Conservation (phyloP, 2,888 invertebrate species). For the Margaritifera margaritifera region DNA sequence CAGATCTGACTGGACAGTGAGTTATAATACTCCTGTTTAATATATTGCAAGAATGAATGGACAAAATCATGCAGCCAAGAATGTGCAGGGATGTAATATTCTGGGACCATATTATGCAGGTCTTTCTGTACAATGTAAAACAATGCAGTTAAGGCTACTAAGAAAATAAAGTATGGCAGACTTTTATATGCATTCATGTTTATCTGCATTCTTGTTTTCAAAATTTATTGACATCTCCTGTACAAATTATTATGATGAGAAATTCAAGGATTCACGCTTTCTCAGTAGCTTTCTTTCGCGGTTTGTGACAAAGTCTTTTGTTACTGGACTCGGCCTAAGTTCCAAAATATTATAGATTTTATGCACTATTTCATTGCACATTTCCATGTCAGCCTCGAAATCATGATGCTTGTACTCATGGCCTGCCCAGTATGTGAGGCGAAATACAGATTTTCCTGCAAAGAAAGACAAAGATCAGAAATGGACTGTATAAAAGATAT, state of each 20-base stretch:
- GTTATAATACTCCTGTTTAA: no score
- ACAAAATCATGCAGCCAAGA: no score
- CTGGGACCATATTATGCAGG: no score
- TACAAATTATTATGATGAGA: conserved; percentile 4
- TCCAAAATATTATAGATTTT: conserved; percentile 91
- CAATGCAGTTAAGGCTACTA: no score
- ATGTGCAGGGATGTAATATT: no score
- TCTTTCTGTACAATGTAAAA: no score
- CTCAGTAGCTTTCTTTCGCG: conserved; percentile 80
- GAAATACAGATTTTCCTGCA: conserved; percentile 80
- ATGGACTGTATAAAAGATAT: neutral
- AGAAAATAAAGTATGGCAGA: no score
- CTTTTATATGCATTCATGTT: no score
- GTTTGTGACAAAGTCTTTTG: conserved; percentile 86
- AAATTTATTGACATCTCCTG: no score
- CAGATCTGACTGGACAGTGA: no score
- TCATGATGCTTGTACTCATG: conserved; percentile 86
- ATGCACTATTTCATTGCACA: conserved; percentile 87
- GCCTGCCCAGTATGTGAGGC: conserved; percentile 79
- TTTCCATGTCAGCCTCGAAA: conserved; percentile 86
- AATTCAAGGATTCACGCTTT: conserved; percentile 54
- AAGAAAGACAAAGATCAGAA: conserved; percentile 5
- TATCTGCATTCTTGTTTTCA: no score
- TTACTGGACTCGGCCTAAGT: conserved; percentile 84
- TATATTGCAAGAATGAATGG: no score